A percentile compares a stretch with the other conserved stretches of the same genome.
These are phyloP conservation scores for Orthonychiurus folsomi DNA, from an alignment of 2,888 invertebrate species.

Conservation along the genomic window DNA sequence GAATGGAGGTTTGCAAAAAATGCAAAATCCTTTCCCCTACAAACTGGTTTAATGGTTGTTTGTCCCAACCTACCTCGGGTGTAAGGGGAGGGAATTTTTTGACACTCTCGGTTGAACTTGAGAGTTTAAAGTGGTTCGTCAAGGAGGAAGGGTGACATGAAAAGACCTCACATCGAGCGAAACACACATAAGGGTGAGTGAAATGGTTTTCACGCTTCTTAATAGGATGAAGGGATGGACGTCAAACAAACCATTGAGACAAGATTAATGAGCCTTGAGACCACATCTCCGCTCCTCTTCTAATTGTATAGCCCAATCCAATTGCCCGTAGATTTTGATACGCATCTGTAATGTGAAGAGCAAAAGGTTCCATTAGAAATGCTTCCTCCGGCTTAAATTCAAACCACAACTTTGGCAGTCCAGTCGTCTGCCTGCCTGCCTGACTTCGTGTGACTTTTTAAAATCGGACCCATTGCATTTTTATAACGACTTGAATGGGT, in stretches of 20 bases:
- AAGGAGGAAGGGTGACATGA: background rate
- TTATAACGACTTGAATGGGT: too few relatives aligned
- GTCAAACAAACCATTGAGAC: conserved; percentile 41
- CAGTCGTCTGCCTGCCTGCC: conserved; percentile 3
- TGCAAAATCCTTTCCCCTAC: background rate
- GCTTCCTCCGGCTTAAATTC: background rate
- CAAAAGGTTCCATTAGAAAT: background rate
- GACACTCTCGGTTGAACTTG: background rate
- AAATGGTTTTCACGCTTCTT: conserved; percentile 40
- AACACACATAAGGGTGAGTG: conserved; percentile 26
- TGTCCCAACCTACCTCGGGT: background rate
- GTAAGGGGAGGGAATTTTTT: background rate
- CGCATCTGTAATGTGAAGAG: background rate
- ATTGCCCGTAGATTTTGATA: background rate
- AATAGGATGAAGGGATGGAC: conserved; percentile 41
- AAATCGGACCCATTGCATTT: too few relatives aligned
- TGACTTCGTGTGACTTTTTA: background rate
- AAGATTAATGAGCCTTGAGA: conserved; percentile 37
- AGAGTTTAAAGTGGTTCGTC: background rate
- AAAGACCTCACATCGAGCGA: conserved; percentile 25
- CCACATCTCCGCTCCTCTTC: background rate
- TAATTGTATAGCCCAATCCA: background rate
- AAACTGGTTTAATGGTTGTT: background rate
- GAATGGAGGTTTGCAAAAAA: too few relatives aligned
- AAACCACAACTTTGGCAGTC: background rate